Base-by-base conservation (phyloP, 2,113 vertebrate genomes). In the Embiotoca jacksoni region DNA sequence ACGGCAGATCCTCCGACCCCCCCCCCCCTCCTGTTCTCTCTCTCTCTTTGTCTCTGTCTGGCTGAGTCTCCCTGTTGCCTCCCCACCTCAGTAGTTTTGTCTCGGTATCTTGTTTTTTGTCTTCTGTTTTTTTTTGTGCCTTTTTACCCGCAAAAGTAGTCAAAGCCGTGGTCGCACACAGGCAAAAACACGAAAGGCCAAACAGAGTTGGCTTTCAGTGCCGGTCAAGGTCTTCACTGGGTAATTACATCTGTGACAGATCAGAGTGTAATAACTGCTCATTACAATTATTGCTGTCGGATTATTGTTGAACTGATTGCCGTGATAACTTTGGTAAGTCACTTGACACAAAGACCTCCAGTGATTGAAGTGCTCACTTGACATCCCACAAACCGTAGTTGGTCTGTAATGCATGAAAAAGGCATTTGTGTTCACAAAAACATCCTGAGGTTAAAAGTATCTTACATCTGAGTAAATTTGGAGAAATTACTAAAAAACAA, bases 1-100 rank as follows among this genome's bases (percentile, higher is more conserved):
- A 86, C 82, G 8, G 56, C 72, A 71, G 71, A 80, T 84, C 65
- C 63, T 72, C 61, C 0, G 41, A 68, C 67, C 84, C 53, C 47
- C 13, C 23, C 23, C 23, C 23, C 23, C 23, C 23, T n/a, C n/a
- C n/a, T n/a, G n/a, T n/a, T n/a, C n/a, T n/a, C n/a, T n/a, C 23
- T 23, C 23, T 74, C 53, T 69, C 76, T 69, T 58, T 2, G 4
- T 36, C 23, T 80, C 75, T 44, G 33, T 53, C 57, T 68, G 41
- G 35, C n/a, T 32, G 16, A 53, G 55, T 55, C 36, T 46, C n/a
- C 39, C 59, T 2, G 31, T 41, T 10, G 7, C 31, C 54, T 23
- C 23, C 39, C 55, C 31, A 11, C 56, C 49, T 75, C 46, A 44
- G 33, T 64, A 78, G 64, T 70, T 77, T 44, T 63, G 62, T 81